A percentile compares a stretch with the other conserved stretches of the same genome.
Evolutionary conservation across 1,140 invertebrate species (phyloP).

Genomic region (Nixonia krombeini): DNA sequence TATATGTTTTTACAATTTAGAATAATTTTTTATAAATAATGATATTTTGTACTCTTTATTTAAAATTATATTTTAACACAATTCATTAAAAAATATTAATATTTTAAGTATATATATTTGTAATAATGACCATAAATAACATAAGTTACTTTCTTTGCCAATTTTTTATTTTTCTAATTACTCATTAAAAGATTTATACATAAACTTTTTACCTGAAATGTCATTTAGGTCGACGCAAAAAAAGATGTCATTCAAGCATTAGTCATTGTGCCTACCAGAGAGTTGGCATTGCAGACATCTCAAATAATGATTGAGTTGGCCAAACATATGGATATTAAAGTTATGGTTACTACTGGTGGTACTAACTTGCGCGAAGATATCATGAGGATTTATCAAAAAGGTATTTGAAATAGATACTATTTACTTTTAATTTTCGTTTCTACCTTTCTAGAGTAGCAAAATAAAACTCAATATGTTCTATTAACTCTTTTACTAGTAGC

Average conservation of each 20-base stretch:
- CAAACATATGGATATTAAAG: constrained; percentile 95
- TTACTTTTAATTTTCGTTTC: not conserved
- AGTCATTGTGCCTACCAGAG: constrained; percentile 98
- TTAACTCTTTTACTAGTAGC: too few species aligned
- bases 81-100: not conserved
- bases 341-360: constrained; percentile 99
- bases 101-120: constrained; percentile 13
- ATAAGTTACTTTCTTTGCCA: too few species aligned
- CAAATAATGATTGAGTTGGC: constrained; percentile 99
- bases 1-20: constrained; percentile 30
- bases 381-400: constrained; percentile 99
- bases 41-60: too few species aligned
- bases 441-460: too few species aligned
- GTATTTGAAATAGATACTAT: constrained; percentile 60
- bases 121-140: too few species aligned
- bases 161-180: not conserved
- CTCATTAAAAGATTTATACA: not conserved
- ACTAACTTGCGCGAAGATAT: constrained; percentile 99
- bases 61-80: not conserved
- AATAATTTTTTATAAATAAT: not conserved
- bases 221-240: constrained; percentile 91
- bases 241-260: constrained; percentile 96
- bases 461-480: too few species aligned
- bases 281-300: constrained; percentile 98
- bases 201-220: not conserved